phyloP scores from a whole-genome alignment of 2,113 vertebrate genomes.

The Neomonachus schauinslandi region DNA sequence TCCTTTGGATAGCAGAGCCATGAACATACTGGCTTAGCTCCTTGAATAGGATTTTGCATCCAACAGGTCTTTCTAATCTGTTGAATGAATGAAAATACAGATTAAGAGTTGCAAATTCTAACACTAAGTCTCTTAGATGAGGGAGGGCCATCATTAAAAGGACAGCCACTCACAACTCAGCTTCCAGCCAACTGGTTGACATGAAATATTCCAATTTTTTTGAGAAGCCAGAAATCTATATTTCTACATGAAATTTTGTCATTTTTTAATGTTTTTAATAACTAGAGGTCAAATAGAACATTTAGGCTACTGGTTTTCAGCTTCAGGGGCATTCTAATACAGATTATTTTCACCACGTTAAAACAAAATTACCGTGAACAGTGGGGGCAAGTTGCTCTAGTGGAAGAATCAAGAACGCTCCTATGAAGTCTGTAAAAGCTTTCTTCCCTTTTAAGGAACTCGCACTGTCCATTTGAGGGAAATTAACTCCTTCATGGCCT shows the following conservation, averaged over 20 bases:
- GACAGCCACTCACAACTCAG: neutral
- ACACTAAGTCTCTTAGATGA: neutral
- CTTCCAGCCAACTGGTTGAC: neutral
- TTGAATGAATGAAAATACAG: neutral
- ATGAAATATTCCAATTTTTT: neutral
- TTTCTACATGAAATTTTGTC: neutral
- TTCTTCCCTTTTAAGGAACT: neutral
- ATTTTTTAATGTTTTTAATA: neutral
- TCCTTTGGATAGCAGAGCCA: neutral
- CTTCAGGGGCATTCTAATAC: neutral
- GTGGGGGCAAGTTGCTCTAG: neutral
- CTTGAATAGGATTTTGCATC: neutral
- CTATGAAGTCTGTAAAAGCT: neutral
- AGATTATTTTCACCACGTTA: neutral
- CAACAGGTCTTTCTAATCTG: neutral
- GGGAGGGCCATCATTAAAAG: neutral
- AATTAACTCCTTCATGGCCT: conserved; percentile 17
- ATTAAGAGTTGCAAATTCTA: neutral
- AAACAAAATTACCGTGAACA: neutral
- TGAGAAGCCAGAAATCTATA: neutral
- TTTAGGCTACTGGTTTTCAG: neutral
- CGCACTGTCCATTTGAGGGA: neutral
- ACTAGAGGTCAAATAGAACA: neutral
- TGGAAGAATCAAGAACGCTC: neutral
- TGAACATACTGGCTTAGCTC: neutral